Base-by-base conservation (phyloP, 2,888 invertebrate genomes). In the Omphaloscelis lunosa region DNA sequence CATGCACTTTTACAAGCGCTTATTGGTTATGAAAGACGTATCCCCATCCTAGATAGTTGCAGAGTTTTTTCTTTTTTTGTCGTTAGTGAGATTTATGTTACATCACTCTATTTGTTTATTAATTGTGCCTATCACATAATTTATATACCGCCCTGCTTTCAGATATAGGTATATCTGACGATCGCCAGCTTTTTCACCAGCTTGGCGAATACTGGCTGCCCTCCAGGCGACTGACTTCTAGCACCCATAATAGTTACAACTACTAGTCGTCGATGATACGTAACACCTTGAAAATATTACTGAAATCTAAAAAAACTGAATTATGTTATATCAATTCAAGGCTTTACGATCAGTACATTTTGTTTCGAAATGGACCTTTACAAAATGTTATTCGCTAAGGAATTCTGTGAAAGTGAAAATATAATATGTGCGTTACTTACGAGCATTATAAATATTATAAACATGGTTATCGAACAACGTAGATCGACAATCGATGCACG, bases 391-490 rank as follows among this genome's bases (percentile, higher is more conserved):
- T 41, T 51, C 15, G 15, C n/a, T 58, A 17, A 62, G 48, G 29
- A 82, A 27, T 39, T 48, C 20, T 34, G 77, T 83, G 62, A 79
- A 77, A 79, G 62, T 51, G 34, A 23, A 39, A 23, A 11, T 58
- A 15, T 45, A 73, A 41, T 58, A 63, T 66, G 66, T 66, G 51
- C 20, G 53, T 53, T 61, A 73, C 69, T 79, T 51, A 75, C 68
- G 45, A 62, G 59, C 67, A 59, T 80, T 79, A 88, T 86, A 86
- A 87, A 87, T 87, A 85, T 86, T 88, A 80, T 71, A 81, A 80
- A 73, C 72, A 75, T 75, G 61, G 63, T 75, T 86, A 81, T 77
- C 80, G 59, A 76, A 77, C 67, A 69, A 77, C 78, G 69, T 63
- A 59, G 66, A 81, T 78, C 75, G 72, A 70, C 78, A 77, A 80